Percentiles rank a stretch among this genome's conserved stretches.
These are phyloP conservation scores for Calcarius lapponicus DNA, from an alignment of 2,797 vertebrate genomes.

Conservation along the genomic window DNA sequence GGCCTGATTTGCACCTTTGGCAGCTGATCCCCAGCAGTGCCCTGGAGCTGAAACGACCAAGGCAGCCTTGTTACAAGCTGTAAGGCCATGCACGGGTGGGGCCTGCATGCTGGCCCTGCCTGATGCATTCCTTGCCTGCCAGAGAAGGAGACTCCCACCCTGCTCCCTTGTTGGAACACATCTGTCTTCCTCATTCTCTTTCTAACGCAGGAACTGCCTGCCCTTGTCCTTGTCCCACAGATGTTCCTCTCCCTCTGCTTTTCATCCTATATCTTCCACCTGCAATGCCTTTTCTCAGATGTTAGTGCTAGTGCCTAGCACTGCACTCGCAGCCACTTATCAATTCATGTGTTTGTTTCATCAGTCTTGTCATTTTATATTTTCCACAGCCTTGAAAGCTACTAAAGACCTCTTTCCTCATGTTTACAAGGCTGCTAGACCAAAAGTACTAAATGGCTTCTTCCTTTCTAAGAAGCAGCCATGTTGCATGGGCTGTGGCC, in stretches of 20 bases:
- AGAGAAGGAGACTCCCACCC: not conserved
- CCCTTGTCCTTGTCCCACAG: not conserved
- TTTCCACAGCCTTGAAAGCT: not conserved
- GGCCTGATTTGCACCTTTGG: not conserved
- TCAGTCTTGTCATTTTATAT: not conserved
- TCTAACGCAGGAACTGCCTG: not conserved
- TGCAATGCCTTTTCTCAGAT: not conserved
- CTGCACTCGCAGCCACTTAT: not conserved
- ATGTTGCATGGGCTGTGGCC: not conserved
- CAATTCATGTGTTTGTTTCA: not conserved
- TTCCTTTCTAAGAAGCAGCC: not conserved
- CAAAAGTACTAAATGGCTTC: not conserved
- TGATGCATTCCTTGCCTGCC: fast-evolving
- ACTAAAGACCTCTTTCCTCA: not conserved
- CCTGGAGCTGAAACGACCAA: not conserved
- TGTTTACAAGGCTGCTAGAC: not conserved
- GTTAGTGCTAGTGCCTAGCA: fast-evolving
- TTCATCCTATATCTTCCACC: not conserved
- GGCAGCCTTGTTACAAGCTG: not conserved
- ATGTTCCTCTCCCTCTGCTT: not conserved
- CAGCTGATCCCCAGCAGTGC: not conserved
- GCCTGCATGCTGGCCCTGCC: fast-evolving
- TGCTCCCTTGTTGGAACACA: fast-evolving
- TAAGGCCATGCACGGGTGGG: fast-evolving
- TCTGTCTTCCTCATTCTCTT: not conserved